Evolutionary conservation across 37 sponge, comb jelly and placozoan species (phyloP), one percentile per base, ranked within the genome.

Genomic region (Diacarnus erythraeanus): DNA sequence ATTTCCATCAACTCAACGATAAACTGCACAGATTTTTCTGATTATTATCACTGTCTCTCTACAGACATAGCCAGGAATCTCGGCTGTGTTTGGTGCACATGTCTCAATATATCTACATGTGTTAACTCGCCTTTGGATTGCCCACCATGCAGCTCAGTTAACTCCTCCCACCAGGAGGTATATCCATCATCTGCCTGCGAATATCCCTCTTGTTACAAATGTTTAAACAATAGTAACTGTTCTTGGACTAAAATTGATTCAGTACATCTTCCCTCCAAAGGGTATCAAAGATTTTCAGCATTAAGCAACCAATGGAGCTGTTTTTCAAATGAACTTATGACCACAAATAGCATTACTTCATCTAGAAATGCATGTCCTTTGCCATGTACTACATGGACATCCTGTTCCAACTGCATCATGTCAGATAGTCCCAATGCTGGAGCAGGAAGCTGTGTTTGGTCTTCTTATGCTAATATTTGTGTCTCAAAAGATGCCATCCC

Each of bases 41-140:
- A 5, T 21, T 74, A 59, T 74, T 21, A n/a, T 2, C 35, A 18
- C 3, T 74, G 75, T 26, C 30, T 18, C 37, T 6, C 36, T 2
- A 57, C 75, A 10, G 59, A 74, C 37, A 10, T 56, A 2, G 58
- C 75, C 5, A 17, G 23, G 6, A 3, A 27, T 18, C 5, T 35
- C 2, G 75, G 75, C 37, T 74, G 75, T 57, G 36, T 74, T 1
- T 74, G 75, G 75, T 57, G 59, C 57, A 21, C 3, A 3, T 21
- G 59, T 30, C 44, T 43, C 2, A 15, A 27, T 34, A 18, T 47
- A 39, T 9, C 20, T 29, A 39, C 25, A 23, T n/a, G 36, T n/a
- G 20, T 2, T 42, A 4, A 21, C 12, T 3, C 5, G 37, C 18
- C 34, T n/a, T n/a, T n/a, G 2, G 36, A 74, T 57, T 42, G 27